Conservation (phyloP, 2,113 vertebrate species). For the Corythaeola cristata region DNA sequence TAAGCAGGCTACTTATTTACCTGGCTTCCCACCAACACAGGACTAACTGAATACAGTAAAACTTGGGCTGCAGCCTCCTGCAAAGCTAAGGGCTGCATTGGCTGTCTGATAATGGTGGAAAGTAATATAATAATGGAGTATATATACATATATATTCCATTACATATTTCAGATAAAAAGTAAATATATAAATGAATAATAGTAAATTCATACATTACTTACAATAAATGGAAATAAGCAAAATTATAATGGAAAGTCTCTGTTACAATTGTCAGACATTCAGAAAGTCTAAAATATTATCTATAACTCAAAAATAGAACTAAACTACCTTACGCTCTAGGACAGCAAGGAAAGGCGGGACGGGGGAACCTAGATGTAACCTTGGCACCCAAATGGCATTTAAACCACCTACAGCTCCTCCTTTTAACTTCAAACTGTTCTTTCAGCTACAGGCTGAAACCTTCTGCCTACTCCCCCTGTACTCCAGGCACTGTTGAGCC, state of each 20-base stretch:
- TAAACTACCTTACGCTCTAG: neutral
- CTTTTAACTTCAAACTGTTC: neutral
- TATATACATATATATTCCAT: neutral
- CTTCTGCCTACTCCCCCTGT: neutral
- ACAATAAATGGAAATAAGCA: neutral
- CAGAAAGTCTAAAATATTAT: neutral
- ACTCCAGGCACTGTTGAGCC: neutral
- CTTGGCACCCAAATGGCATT: neutral
- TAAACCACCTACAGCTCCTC: neutral
- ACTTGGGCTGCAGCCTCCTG: neutral
- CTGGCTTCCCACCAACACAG: too few species aligned
- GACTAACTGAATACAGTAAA: neutral
- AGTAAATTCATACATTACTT: neutral
- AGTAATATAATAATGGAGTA: neutral
- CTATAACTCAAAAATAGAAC: neutral
- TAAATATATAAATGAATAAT: neutral
- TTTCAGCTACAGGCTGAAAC: neutral
- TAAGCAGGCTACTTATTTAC: neutral
- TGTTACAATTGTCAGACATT: neutral
- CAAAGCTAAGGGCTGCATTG: neutral
- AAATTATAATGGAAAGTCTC: neutral
- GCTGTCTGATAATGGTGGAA: neutral
- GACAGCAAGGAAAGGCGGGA: neutral
- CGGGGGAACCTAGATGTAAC: neutral
- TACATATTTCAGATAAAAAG: neutral